Conservation (phyloP, 2,888 invertebrate species). For the Phasia obesa region DNA sequence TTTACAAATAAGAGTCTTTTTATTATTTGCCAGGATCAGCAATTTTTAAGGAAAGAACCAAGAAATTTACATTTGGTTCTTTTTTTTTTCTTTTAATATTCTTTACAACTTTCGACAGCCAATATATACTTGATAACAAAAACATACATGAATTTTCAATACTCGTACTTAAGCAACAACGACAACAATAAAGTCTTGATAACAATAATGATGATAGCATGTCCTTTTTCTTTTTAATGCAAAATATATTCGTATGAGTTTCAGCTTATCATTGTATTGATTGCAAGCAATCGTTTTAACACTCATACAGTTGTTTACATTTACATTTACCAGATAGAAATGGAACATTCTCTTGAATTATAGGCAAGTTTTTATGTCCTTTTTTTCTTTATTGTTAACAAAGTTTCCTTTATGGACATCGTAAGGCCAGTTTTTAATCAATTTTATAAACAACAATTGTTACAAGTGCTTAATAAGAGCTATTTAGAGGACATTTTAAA, state of each 20-base stretch:
- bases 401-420: constrained; percentile 31
- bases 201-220: constrained; percentile 64
- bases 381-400: constrained; percentile 33
- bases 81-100: not conserved
- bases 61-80: constrained; percentile 11
- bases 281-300: constrained; percentile 30
- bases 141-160: constrained; percentile 50
- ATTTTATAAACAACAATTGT: constrained; percentile 44
- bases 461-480: not conserved
- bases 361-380: constrained; percentile 30
- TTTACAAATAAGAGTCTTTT: constrained; percentile 39
- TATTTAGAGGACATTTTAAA: not conserved
- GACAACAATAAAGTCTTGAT: constrained; percentile 67
- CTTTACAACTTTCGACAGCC: constrained; percentile 53
- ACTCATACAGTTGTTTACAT: constrained; percentile 35
- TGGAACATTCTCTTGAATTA: constrained; percentile 29
- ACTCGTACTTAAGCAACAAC: constrained; percentile 32
- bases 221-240: constrained; percentile 41
- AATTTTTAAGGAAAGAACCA: constrained; percentile 35
- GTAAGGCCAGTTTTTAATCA: constrained; percentile 50
- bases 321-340: constrained; percentile 38
- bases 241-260: not conserved
- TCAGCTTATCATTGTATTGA: constrained; percentile 26
- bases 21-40: constrained; percentile 58
- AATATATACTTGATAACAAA: constrained; percentile 49